Evolutionary conservation across 2,797 vertebrate species (phyloP), one percentile per base, ranked within the genome.

Genomic region (Gymnoscopelus microlampas): DNA sequence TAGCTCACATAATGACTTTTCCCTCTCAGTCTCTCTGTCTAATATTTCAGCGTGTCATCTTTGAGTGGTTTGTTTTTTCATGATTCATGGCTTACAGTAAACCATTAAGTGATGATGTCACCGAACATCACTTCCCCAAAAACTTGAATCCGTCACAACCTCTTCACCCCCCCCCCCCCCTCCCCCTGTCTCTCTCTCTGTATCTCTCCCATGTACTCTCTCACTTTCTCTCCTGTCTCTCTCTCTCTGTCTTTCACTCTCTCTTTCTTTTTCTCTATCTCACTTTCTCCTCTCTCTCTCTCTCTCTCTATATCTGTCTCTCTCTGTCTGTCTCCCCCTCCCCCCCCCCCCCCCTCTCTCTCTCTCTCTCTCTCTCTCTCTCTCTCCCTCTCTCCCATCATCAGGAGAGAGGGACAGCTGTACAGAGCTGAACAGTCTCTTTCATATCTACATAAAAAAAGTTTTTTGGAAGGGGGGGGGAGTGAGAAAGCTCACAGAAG

Each of bases 401-500:
- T 89, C 90, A 68, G 76, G 67, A 79, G 75, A 0, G 66, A 24
- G 32, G 81, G 88, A 89, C 90, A 91, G 88, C 88, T 91, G 88
- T 62, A 82, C 68, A 49, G 77, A 68, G 78, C 77, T 53, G 66
- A 80, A 75, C 77, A 75, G 79, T 81, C 72, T n/a, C 85, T 75
- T 76, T 80, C 84, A 53, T 85, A 87, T 88, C 86, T 87, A 85
- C 89, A 90, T 90, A 91, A 88, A 93, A 87, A 90, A 87, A 74
- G 79, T 89, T 84, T 87, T 29, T 66, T 65, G 50, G 48, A 23
- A 13, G 24, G 23, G 64, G 51, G 70, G 61, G 77, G 71, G 66
- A 83, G 82, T 83, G 87, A 85, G 81, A 81, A 87, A 89, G 85
- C 92, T 95, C 95, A 95, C 96, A 96, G 97, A 98, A 97, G 97